Evolutionary conservation across 2,797 vertebrate genomes (phyloP), one percentile per base, ranked within the genome.

Genomic region (Heteromormyrus szaboi): DNA sequence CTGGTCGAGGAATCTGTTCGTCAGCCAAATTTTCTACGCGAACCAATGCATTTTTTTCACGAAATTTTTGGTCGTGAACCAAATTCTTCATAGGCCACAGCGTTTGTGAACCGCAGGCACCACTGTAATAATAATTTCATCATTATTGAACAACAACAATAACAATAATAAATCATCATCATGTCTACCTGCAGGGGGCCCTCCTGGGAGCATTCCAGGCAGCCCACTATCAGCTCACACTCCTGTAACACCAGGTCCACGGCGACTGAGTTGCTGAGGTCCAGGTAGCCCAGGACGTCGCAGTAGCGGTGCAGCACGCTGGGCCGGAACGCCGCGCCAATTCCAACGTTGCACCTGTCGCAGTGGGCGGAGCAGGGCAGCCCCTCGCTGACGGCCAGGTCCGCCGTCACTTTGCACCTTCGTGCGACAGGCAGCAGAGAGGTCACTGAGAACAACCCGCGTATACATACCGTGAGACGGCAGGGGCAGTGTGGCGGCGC

Each of bases 341-440:
- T 96, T 50, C 89, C 91, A 0, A 94, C 91, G 19, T 90, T 96
- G 91, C 97, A 97, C 89, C 96, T 96, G 83, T 96, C 95, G 93
- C 97, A 97, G 91, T 96, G 95, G 85, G 95, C 96, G 0, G 91
- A 37, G 89, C 95, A 96, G 14, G 93, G 29, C 6, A 93, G 91
- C 91, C 93, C 93, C 12, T 93, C 94, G 14, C 84, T 94, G 90
- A 97, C 90, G 0, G 92, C 93, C 89, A 97, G 92, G 89, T 97
- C 96, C 54, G 96, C 95, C 2, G 92, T 95, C 17, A 96, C 92
- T 91, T 97, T 97, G 93, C 97, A 97, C 94, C 97, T 97, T 68
- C 56, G 85, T 41, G 51, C n/a, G 29, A 33, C 19, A 53, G 17
- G 81, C 86, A 88, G 19, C 33, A 14, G 54, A 11, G 50, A 22